Evolutionary conservation across 2,113 vertebrate species (phyloP).

Genomic region (Tachuris rubrigastra): DNA sequence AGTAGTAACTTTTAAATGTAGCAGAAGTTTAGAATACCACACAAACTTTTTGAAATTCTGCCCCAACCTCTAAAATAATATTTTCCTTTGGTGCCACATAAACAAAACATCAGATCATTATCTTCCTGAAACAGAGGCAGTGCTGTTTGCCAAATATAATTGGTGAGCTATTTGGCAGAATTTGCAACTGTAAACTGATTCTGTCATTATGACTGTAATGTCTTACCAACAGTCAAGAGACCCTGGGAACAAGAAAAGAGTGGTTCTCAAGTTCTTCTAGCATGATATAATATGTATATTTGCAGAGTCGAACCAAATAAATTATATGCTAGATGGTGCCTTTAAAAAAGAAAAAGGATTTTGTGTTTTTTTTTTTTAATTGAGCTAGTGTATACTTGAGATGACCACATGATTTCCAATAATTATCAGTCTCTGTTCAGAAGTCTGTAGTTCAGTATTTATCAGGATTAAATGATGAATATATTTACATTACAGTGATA

Average conservation of each 20-base stretch:
- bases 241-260: slow-evolving; percentile 53
- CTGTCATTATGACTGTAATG: slow-evolving; percentile 36
- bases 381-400: slow-evolving; percentile 30
- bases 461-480: slow-evolving; percentile 47
- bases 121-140: slow-evolving; percentile 35
- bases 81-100: slow-evolving; percentile 45
- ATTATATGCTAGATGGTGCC: slow-evolving; percentile 49
- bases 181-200: slow-evolving; percentile 13
- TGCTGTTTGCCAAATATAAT: slow-evolving; percentile 37
- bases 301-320: slow-evolving; percentile 32
- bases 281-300: slow-evolving; percentile 35
- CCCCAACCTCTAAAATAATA: slow-evolving; percentile 26
- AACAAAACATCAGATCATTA: slow-evolving; percentile 26
- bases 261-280: slow-evolving; percentile 52
- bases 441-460: slow-evolving; percentile 36
- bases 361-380: slow-evolving; percentile 29
- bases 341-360: slow-evolving; percentile 13
- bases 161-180: slow-evolving; percentile 54
- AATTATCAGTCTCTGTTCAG: slow-evolving; percentile 41
- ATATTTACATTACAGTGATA: slow-evolving; percentile 35
- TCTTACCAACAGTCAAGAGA: slow-evolving; percentile 37
- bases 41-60: not conserved
- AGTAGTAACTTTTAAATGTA: not conserved
- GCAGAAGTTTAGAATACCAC: not conserved
- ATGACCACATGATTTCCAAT: slow-evolving; percentile 9